Conservation (phyloP, 2,113 vertebrate species). For the Heterocephalus glaber region DNA sequence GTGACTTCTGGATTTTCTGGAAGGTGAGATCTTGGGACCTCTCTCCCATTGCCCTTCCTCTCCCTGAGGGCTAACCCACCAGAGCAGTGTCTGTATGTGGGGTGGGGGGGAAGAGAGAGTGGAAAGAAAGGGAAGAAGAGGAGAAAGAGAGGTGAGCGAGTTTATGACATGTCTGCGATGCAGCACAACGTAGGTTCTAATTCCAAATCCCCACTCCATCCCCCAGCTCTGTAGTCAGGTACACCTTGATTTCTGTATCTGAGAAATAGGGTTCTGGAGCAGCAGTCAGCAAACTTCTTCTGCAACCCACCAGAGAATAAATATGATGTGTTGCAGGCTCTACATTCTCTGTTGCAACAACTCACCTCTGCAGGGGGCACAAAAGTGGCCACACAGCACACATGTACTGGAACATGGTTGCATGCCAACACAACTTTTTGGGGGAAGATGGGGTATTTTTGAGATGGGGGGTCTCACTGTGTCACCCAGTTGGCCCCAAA, state of each 20-base stretch:
- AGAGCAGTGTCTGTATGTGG: background rate
- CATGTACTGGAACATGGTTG: background rate
- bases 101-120: no score
- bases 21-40: slow-evolving; percentile 71
- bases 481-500: background rate
- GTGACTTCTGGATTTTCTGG: slow-evolving; percentile 78
- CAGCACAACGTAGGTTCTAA: background rate
- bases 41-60: background rate
- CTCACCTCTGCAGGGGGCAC: background rate
- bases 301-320: background rate
- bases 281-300: background rate
- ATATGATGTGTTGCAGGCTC: background rate
- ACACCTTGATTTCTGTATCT: background rate
- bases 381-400: background rate
- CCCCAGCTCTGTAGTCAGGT: background rate
- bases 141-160: no score
- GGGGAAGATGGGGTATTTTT: background rate
- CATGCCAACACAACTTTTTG: background rate
- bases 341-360: background rate
- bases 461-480: background rate
- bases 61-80: background rate
- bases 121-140: background rate
- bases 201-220: background rate
- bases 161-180: background rate
- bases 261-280: background rate